Conservation (phyloP, 2,888 invertebrate species). For the Augiades crinisus region DNA sequence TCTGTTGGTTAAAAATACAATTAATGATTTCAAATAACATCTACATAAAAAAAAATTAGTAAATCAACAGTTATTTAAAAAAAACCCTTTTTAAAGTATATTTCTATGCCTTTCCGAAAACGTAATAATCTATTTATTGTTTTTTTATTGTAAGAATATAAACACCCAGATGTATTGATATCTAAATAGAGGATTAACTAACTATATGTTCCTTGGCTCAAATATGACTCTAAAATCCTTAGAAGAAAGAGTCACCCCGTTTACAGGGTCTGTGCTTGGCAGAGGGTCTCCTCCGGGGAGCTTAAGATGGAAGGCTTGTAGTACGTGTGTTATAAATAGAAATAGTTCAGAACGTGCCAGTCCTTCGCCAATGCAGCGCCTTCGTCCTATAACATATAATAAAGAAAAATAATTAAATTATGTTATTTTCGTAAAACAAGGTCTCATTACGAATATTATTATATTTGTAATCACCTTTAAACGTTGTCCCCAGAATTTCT, state of each 20-base stretch:
- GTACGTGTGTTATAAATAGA: constrained; percentile 85
- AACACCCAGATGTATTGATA: no score
- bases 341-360: constrained; percentile 88
- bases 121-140: no score
- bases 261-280: constrained; percentile 71
- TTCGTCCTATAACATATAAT: constrained; percentile 78
- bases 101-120: no score
- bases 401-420: constrained; percentile 23
- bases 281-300: constrained; percentile 55
- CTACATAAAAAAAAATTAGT: no score
- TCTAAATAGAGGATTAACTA: no score
- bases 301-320: constrained; percentile 83
- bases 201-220: constrained; percentile 44
- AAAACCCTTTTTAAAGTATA: no score
- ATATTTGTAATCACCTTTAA: constrained; percentile 16
- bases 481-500: constrained; percentile 27
- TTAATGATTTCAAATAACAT: no score
- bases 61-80: no score
- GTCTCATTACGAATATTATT: constrained; percentile 19
- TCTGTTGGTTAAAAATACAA: no score
- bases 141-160: no score
- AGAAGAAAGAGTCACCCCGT: constrained; percentile 81
- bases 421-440: constrained; percentile 23
- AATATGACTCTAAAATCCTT: constrained; percentile 74
- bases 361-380: constrained; percentile 91